Conservation (phyloP, 1,140 invertebrate genomes). For the Ceratosolen solmsi region DNA sequence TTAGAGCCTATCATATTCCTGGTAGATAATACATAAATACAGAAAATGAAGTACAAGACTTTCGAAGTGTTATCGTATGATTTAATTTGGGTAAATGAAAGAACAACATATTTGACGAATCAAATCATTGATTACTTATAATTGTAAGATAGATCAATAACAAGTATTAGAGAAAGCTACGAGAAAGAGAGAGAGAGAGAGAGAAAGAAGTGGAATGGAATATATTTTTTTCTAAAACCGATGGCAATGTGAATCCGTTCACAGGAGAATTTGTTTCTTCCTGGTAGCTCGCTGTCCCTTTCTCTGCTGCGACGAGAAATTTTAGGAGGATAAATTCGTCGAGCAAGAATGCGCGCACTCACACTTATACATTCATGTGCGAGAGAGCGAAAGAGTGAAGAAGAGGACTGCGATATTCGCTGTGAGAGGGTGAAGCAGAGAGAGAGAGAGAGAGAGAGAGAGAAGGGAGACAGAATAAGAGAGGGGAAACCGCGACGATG, state of each 20-base stretch:
- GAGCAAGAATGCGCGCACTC: conserved; percentile 56
- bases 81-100: no score
- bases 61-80: no score
- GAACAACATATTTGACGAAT: no score
- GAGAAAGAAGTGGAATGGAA: no score
- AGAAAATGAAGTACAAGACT: no score
- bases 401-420: conserved; percentile 23
- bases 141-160: no score
- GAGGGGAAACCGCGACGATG: background rate
- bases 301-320: conserved; percentile 54
- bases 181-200: no score
- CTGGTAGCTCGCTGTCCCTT: background rate
- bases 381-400: conserved; percentile 14
- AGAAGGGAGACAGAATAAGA: background rate
- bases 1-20: no score
- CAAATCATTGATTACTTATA: no score
- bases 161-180: background rate
- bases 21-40: no score
- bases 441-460: conserved; percentile 45
- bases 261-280: conserved; percentile 24
- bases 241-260: background rate
- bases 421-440: conserved; percentile 5
- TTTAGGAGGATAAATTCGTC: conserved; percentile 60
- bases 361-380: conserved; percentile 27
- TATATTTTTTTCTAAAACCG: background rate